Conservation (phyloP, 2,113 vertebrate genomes). For the Petaurus breviceps region DNA sequence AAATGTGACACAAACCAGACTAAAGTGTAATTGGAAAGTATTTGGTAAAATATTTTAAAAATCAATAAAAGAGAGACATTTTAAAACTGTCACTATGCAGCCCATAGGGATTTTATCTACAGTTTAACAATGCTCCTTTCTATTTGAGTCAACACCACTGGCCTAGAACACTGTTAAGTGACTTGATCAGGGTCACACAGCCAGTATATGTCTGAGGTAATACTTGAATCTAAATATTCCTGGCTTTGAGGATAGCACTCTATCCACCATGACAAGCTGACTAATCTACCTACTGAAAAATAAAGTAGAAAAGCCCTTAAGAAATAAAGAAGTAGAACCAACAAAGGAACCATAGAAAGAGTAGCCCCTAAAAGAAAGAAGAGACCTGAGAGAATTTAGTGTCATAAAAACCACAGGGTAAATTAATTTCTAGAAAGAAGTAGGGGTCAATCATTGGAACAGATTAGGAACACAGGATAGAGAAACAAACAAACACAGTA, state of each 20-base stretch:
- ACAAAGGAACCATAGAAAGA: not conserved
- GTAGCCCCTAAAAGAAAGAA: not conserved
- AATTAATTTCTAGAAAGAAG: not conserved
- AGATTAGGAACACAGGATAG: not conserved
- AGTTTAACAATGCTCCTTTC: not conserved
- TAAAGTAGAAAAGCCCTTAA: not conserved
- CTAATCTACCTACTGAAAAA: constrained; percentile 33
- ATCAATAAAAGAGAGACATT: not conserved
- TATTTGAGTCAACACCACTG: not conserved
- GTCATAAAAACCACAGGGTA: not conserved
- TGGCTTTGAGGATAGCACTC: not conserved
- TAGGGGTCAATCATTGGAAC: no score
- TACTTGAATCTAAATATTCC: not conserved
- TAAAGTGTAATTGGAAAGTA: not conserved
- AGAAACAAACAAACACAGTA: not conserved
- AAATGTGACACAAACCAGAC: not conserved
- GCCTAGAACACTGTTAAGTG: not conserved
- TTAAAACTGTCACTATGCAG: not conserved
- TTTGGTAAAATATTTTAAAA: not conserved
- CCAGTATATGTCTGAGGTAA: not conserved
- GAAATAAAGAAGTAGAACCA: not conserved
- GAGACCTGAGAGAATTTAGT: not conserved
- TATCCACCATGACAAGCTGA: no score
- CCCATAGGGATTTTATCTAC: not conserved
- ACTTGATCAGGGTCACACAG: not conserved